Evolutionary conservation across 2,797 vertebrate species (phyloP).

Genomic region (Scleropages formosus): DNA sequence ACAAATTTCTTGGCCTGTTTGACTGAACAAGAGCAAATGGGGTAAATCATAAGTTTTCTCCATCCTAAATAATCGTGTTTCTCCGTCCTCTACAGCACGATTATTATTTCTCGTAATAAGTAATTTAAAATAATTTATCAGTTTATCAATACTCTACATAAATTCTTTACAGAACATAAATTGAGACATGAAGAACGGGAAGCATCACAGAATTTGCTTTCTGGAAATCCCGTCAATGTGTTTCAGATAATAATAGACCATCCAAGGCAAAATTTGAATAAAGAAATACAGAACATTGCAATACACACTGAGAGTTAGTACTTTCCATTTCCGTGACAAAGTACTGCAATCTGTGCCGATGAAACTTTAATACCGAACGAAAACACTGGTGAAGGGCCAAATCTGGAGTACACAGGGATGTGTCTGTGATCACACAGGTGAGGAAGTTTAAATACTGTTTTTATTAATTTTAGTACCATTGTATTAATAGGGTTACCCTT

Average conservation of each 20-base stretch:
- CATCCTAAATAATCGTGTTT: too few species aligned
- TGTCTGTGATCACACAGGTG: background rate
- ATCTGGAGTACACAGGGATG: conserved; percentile 30
- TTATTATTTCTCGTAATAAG: too few species aligned
- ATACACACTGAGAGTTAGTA: background rate
- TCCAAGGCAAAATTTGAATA: background rate
- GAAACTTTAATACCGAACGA: conserved; percentile 26
- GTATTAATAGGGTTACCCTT: conserved; percentile 8
- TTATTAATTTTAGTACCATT: conserved; percentile 10
- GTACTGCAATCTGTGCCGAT: background rate
- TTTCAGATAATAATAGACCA: background rate
- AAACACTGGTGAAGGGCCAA: conserved; percentile 24
- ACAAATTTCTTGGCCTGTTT: too few species aligned
- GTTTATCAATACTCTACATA: too few species aligned
- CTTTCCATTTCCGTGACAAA: background rate
- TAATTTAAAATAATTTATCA: too few species aligned
- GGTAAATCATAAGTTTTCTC: too few species aligned
- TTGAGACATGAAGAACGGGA: too few species aligned
- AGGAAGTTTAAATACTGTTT: background rate
- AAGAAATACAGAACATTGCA: background rate
- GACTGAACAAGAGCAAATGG: too few species aligned
- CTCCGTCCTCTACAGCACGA: too few species aligned
- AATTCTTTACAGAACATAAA: background rate
- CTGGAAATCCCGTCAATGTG: too few species aligned
- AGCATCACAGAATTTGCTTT: too few species aligned